These are phyloP conservation scores for Heliconius charithonia DNA, from an alignment of 2,888 invertebrate species.

Conservation along the genomic window DNA sequence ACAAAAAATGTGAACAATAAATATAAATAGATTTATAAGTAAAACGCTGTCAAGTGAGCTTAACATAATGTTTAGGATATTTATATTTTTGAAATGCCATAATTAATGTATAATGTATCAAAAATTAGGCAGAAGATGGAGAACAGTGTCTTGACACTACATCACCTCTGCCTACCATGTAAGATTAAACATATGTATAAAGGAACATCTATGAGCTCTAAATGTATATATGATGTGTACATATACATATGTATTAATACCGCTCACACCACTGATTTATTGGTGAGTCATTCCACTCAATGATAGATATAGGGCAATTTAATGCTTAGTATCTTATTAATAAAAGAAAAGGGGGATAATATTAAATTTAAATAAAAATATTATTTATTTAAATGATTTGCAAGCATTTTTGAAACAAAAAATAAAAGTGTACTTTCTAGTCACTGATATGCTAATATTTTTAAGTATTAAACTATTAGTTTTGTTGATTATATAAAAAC, in stretches of 20 bases:
- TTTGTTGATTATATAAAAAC: neutral
- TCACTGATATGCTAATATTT: neutral
- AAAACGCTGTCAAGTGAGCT: neutral
- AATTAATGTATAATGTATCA: no score
- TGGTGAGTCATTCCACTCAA: slow-evolving; percentile 19
- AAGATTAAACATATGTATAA: neutral
- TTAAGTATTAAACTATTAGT: neutral
- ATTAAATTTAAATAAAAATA: neutral
- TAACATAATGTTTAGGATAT: neutral
- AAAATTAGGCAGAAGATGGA: no score
- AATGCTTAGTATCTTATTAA: neutral
- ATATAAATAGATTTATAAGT: neutral
- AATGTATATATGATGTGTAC: neutral
- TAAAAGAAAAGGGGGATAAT: neutral
- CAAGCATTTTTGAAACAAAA: neutral
- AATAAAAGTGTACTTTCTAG: neutral
- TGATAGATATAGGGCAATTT: neutral
- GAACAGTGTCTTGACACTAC: neutral
- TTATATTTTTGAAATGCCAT: no score
- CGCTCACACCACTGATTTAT: slow-evolving; percentile 15
- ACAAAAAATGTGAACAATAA: slow-evolving; percentile 1
- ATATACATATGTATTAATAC: neutral
- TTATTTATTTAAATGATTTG: neutral
- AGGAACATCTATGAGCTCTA: neutral
- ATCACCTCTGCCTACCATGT: neutral